Evolutionary conservation across 2,888 invertebrate genomes (phyloP), one percentile per base, ranked within the genome.

Genomic region (Choreutis nemorana): DNA sequence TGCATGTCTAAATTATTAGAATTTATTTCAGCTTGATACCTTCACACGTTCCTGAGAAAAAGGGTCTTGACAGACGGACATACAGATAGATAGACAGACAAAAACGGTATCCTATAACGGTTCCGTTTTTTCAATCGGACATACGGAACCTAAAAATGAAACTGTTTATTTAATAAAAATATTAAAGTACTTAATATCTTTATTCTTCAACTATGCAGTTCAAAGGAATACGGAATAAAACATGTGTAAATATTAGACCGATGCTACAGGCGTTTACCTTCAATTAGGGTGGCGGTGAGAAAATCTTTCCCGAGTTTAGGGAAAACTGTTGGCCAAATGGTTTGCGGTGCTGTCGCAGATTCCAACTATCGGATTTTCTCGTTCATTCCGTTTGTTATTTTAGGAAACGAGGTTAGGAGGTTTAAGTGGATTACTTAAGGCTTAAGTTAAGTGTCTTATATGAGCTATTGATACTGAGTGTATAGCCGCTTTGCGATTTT

Each of bases 321-420:
- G 57, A 50, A 62, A 62, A 61, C 57, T 58, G 56, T 57, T 63
- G 47, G 45, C 42, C 41, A 42, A 53, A 58, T 60, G 60, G 57
- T 56, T 57, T 49, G 44, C 42, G 48, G 46, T 50, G 48, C 51
- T 45, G 39, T 38, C 41, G 46, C 49, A 61, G n/a, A n/a, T n/a
- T n/a, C n/a, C n/a, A n/a, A 58, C 61, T 62, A 60, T 58, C 53
- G 44, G 44, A 42, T 42, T 50, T 49, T 53, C 43, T 52, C 47
- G 50, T 44, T 42, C 48, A 42, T 51, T 51, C 45, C 34, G 41
- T 42, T 34, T 50, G 50, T 50, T 55, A 48, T 50, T 26, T 15
- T 51, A 50, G 44, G 48, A 47, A 53, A 51, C 50, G 48, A 44
- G 55, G 53, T 50, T 47, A 53, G 50, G 51, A 49, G 48, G 48